Evolutionary conservation across 2,113 vertebrate genomes (phyloP), one percentile per base, ranked within the genome.

Genomic region (Copsychus sechellarum): DNA sequence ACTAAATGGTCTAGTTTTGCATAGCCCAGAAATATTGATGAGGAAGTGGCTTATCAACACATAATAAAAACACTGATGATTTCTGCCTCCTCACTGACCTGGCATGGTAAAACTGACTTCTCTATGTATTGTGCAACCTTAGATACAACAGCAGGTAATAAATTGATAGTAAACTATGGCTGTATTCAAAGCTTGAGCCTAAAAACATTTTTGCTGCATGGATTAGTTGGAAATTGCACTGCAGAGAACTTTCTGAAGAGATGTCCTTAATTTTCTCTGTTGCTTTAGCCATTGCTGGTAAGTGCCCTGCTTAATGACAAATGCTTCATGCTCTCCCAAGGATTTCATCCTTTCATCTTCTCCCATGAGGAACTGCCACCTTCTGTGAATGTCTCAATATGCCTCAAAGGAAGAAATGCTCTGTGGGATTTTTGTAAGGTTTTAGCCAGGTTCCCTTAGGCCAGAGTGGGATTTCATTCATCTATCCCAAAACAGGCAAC

Each of bases 51-150:
- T 73, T 16, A 40, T 65, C 42, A 81, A n/a, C 20, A 33, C 3
- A 2, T 26, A 57, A 57, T 24, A 15, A 23, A 76, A 79, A 31
- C 4, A 1, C 20, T 66, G 38, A 48, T 14, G 31, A 47, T 36
- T 74, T 38, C 6, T 42, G 21, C 17, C n/a, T 85, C 57, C 38
- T 85, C 25, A 8, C 24, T 83, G 36, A 38, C 8, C 31, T 43
- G 56, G 11, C 0, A 0, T 34, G 18, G 33, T 25, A 16, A 65
- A 83, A 69, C 8, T 45, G 42, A 33, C 28, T 65, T 60, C 43
- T 88, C 43, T 48, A 4, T 3, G 3, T 42, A 5, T 33, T 50
- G 10, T 50, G 40, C 47, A 57, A 45, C 11, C n/a, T 58, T 58
- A 36, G 7, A 25, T 8, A 12, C 3, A 54, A 5, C 11, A 72